Base-by-base conservation (phyloP, 1,140 invertebrate genomes). In the Batillaria attramentaria region DNA sequence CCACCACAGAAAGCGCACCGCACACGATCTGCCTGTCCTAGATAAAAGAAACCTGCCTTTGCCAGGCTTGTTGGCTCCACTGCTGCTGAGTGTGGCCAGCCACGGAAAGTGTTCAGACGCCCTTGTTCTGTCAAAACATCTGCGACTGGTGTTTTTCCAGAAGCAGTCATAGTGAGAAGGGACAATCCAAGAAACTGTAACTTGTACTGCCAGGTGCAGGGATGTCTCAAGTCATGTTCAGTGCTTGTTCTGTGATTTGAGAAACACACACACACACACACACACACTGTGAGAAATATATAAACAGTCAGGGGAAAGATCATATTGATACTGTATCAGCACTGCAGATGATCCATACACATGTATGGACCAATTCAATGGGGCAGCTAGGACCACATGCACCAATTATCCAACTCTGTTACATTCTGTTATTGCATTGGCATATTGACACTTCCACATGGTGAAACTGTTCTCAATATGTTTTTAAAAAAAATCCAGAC, bases 1-100 rank as follows among this genome's bases (percentile, higher is more conserved):
- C 95, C 95, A 72, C 95, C 95, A 87, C 97, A 98, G 84, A 95
- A 94, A 86, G 95, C 97, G 85, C 97, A 98, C 35, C 95, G 92
- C 0, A 96, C 96, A 84, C 95, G 94, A 90, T 97, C 96, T 13
- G 31, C 43, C n/a, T 66, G 77, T 50, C 85, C 85, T 94, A 84
- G 39, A 77, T 86, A 87, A 62, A 79, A 84, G 69, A 88, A 85
- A 16, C 87, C 85, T 37, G 85, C 83, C 69, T 81, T 79, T 3
- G 85, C 77, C 50, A 84, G 66, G 24, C 43, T 46, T 31, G 6
- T 41, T 16, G 81, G 78, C 31, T 41, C 41, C 8, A 78, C 68
- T 37, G 70, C n/a, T 6, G 69, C 54, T 13, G 46, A 42, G 4
- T 42, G 18, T 2, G 77, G 62, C 81, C 78, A 82, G 24, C 46